Conservation (phyloP, 2,888 invertebrate species). For the Stegophylla sp. region DNA sequence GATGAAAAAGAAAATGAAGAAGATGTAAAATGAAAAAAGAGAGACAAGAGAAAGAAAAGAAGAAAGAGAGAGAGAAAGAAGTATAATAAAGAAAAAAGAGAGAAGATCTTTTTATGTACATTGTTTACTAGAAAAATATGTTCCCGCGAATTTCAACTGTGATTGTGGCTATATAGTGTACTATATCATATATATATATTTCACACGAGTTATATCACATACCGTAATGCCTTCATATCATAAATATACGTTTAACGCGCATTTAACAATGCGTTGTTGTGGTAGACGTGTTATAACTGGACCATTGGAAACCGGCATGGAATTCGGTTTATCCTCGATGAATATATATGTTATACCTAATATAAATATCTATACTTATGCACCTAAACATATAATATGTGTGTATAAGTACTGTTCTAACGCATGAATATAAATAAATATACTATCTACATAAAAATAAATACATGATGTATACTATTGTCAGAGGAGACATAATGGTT, state of each 20-base stretch:
- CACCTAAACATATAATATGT: background rate
- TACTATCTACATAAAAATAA: conserved; percentile 20
- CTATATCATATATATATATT: background rate
- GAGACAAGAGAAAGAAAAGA: background rate
- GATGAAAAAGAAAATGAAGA: background rate
- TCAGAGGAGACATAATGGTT: too few relatives aligned
- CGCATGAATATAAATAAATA: background rate
- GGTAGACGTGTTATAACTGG: conserved; percentile 40
- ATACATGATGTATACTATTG: background rate
- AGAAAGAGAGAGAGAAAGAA: background rate
- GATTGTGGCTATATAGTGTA: background rate
- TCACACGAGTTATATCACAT: conserved; percentile 8
- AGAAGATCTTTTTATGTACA: background rate
- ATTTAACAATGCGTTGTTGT: conserved; percentile 24
- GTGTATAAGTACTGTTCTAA: background rate
- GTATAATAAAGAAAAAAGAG: background rate
- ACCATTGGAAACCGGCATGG: conserved; percentile 15
- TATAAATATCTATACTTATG: background rate
- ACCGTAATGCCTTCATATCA: conserved; percentile 33
- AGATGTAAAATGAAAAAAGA: background rate
- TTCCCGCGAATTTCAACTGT: conserved; percentile 20
- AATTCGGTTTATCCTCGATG: conserved; percentile 20
- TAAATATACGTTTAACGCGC: background rate
- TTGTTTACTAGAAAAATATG: conserved; percentile 28
- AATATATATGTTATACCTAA: too few relatives aligned